Percentiles rank a stretch among this genome's conserved stretches.
Evolutionary conservation across 92 coral and sea anemone genomes (phyloP).

Genomic region (Epizoanthus scotinus): DNA sequence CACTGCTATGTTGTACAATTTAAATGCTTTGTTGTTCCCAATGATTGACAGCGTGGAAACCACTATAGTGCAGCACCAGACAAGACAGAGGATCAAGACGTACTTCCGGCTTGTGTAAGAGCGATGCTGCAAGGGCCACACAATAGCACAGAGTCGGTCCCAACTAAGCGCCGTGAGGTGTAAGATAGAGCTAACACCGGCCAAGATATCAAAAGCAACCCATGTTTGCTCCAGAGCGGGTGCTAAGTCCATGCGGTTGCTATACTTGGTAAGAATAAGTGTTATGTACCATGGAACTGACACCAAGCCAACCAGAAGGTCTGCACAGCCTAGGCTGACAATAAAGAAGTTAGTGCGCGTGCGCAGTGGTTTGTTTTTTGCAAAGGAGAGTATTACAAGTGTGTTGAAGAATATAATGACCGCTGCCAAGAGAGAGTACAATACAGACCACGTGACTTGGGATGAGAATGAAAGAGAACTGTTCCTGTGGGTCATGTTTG

Average conservation of each 20-base stretch:
- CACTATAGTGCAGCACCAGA: slow-evolving; percentile 60
- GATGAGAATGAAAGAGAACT: slow-evolving; percentile 15
- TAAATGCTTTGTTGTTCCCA: slow-evolving; percentile 55
- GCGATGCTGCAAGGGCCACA: slow-evolving; percentile 78
- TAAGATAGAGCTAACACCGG: slow-evolving; percentile 76
- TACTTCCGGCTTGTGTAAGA: slow-evolving; percentile 63
- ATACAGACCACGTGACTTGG: slow-evolving; percentile 46
- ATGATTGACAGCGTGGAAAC: slow-evolving; percentile 63
- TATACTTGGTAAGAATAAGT: slow-evolving; percentile 48
- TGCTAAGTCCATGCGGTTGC: slow-evolving; percentile 23
- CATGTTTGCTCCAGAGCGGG: slow-evolving; percentile 48
- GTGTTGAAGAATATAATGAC: slow-evolving; percentile 61
- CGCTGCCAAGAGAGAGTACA: slow-evolving; percentile 37
- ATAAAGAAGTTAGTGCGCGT: slow-evolving; percentile 80
- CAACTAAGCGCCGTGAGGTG: slow-evolving; percentile 80
- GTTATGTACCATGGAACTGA: slow-evolving; percentile 76
- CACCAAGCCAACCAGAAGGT: slow-evolving; percentile 68
- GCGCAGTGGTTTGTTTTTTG: slow-evolving; percentile 70
- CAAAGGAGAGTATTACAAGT: slow-evolving; percentile 67
- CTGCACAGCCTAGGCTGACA: slow-evolving; percentile 69
- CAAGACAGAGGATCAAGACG: slow-evolving; percentile 52
- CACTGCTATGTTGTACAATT: slow-evolving; percentile 65
- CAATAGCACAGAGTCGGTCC: slow-evolving; percentile 81
- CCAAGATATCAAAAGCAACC: slow-evolving; percentile 75
- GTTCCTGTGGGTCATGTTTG: not conserved